Base-by-base conservation (phyloP, 2,113 vertebrate species). In the Caloenas nicobarica region DNA sequence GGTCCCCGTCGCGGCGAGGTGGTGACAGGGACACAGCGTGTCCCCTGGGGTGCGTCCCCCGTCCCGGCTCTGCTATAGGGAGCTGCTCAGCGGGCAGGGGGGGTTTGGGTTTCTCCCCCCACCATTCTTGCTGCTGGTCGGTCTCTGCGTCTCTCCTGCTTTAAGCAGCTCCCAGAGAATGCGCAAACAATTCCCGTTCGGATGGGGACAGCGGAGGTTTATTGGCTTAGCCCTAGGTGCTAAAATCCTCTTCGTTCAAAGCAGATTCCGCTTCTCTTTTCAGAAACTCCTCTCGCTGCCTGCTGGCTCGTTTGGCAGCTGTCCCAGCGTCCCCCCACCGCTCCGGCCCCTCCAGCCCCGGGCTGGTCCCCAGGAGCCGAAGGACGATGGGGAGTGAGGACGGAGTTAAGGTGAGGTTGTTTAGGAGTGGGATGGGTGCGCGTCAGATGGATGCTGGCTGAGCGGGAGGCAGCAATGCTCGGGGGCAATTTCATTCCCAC, bases 191-290 rank as follows among this genome's bases (percentile, higher is more conserved):
- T 88, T 86, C 86, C 95, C 1, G 4, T 28, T 48, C 3, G 0
- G 90, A 81, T 86, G 80, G 83, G 79, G 93, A 77, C 4, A 79
- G 89, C 89, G 11, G 93, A 81, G 89, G 69, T 92, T 91, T 93
- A 53, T 96, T 94, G 90, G 95, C 88, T 97, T 53, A 96, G 92
- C 93, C 80, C 86, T 31, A 96, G 95, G 95, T 96, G 95, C 95
- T 95, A 97, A 96, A 97, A 97, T 96, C 93, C 95, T 95, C 86
- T 78, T 91, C 73, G 16, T 62, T 94, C 93, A 83, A 60, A 65
- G 92, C 92, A 81, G 83, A 93, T 93, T 95, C 95, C 88, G 94
- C 86, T 89, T 91, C 81, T 82, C 84, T 81, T 48, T 44, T 90
- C 94, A 83, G 76, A 73, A 94, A 78, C 42, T 62, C 78, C 82